A percentile compares a stretch with the other conserved stretches of the same genome.
These are phyloP conservation scores for Oreonectes daqikongensis DNA, from an alignment of 2,797 vertebrate genomes.

Conservation along the genomic window DNA sequence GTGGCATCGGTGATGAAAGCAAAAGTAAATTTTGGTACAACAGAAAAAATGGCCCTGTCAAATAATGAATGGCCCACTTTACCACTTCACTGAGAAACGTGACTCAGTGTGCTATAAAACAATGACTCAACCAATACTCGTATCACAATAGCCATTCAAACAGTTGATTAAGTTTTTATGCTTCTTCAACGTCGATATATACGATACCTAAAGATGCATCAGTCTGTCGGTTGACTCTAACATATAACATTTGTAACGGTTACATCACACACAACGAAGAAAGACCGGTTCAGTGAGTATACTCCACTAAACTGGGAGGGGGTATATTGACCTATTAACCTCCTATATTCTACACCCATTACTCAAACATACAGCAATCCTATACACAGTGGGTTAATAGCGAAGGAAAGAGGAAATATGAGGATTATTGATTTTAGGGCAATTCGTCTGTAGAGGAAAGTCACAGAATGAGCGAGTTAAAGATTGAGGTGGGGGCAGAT, in stretches of 20 bases:
- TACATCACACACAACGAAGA: conserved; percentile 1
- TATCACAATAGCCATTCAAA: conserved; percentile 10
- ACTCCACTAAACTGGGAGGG: neutral
- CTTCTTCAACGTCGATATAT: conserved; percentile 9
- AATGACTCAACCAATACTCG: neutral
- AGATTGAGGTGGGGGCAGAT: conserved; percentile 17
- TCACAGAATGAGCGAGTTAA: conserved; percentile 3
- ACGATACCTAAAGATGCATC: conserved; percentile 6
- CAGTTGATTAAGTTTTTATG: conserved; percentile 11
- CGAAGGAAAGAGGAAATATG: conserved; percentile 15
- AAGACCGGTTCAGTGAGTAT: neutral
- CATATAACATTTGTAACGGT: conserved; percentile 21
- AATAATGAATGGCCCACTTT: neutral
- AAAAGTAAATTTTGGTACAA: neutral
- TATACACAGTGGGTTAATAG: conserved; percentile 27
- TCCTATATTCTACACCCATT: conserved; percentile 43
- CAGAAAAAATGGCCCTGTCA: neutral
- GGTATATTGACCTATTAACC: conserved; percentile 30
- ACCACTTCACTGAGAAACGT: no score
- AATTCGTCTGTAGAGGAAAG: conserved; percentile 27
- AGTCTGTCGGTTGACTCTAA: neutral
- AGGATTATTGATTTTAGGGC: conserved; percentile 19
- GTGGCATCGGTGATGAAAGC: conserved; percentile 12
- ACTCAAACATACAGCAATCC: conserved; percentile 16
- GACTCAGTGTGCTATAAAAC: neutral